Evolutionary conservation across 2,888 invertebrate species (phyloP), one percentile per base, ranked within the genome.

Genomic region (Proisotoma minuta): DNA sequence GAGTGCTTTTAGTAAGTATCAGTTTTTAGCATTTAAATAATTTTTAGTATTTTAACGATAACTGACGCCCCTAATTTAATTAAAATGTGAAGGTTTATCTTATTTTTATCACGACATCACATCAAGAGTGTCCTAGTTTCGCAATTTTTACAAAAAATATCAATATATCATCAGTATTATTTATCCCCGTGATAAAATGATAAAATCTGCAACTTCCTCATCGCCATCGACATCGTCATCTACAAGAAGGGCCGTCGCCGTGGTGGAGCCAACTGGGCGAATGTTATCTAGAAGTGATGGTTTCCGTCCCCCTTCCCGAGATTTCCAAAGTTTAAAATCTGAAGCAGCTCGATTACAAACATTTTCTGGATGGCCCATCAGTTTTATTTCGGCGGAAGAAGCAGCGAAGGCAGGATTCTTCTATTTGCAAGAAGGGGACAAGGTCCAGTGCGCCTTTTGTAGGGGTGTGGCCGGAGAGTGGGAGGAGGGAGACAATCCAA

Each of bases 401-500:
- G 80, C 93, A 72, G 91, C 93, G 0, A 81, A 82, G 57, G 88
- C 88, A 65, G 94, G 94, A 18, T 91, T 94, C 79, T 91, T 87
- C 77, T 93, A 85, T 75, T 84, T 86, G 5, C 84, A 87, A 26
- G 82, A 84, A 68, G 83, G 82, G 29, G 91, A 92, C 75, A 85
- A 85, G 75, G 91, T 70, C 40, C 72, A 72, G 23, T 78, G 77
- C 59, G 75, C 76, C 2, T 78, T 77, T 68, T 78, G 77, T 62
- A 62, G 71, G 12, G 76, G 77, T 3, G 74, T 76, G 20, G 72
- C 77, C 20, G 74, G 75, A 24, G 72, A 75, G 47, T 78, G 78
- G 78, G 76, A 76, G 57, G 59, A 59, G 29, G 76, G 75, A 18
- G 78, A 79, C 65, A 72, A 74, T 26, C 77, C 78, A 1, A 63